phyloP scores from a whole-genome alignment of 2,113 vertebrate species.

The Spheniscus mendiculus region DNA sequence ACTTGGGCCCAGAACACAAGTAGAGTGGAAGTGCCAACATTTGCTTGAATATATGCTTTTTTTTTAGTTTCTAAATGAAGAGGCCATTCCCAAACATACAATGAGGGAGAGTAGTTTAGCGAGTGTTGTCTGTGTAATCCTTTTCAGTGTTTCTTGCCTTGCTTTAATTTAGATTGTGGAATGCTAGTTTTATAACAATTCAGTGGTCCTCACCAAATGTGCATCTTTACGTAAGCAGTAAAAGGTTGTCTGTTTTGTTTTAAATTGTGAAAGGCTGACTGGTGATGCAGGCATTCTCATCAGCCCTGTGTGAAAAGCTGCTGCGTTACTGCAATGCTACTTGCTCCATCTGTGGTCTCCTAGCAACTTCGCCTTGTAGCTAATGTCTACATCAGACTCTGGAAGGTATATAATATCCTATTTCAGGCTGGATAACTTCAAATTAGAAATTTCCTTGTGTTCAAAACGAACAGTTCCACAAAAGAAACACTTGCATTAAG shows the following conservation, averaged over 20 bases:
- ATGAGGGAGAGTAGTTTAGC: background rate
- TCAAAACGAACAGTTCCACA: background rate
- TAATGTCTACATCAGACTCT: slow-evolving; percentile 53
- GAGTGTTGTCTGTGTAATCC: background rate
- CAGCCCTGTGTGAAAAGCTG: slow-evolving; percentile 52
- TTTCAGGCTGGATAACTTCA: background rate
- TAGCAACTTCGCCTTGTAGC: slow-evolving; percentile 61
- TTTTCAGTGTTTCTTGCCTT: background rate
- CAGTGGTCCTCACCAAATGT: background rate
- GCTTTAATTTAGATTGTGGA: background rate
- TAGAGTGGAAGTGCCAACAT: background rate
- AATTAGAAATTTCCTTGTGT: slow-evolving; percentile 8
- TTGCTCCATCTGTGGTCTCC: slow-evolving; percentile 65
- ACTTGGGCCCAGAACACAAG: background rate
- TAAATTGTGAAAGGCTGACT: slow-evolving; percentile 8
- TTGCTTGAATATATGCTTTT: background rate
- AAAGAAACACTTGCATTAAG: background rate
- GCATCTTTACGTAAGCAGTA: background rate
- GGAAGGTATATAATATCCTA: slow-evolving; percentile 19
- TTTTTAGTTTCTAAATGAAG: background rate
- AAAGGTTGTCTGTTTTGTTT: background rate
- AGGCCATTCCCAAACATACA: background rate
- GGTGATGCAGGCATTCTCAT: slow-evolving; percentile 35
- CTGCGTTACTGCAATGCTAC: background rate
- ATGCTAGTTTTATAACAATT: background rate